Percentiles rank a stretch among this genome's conserved stretches.
Evolutionary conservation across 2,797 vertebrate genomes (phyloP).

Genomic region (Falco concolor): DNA sequence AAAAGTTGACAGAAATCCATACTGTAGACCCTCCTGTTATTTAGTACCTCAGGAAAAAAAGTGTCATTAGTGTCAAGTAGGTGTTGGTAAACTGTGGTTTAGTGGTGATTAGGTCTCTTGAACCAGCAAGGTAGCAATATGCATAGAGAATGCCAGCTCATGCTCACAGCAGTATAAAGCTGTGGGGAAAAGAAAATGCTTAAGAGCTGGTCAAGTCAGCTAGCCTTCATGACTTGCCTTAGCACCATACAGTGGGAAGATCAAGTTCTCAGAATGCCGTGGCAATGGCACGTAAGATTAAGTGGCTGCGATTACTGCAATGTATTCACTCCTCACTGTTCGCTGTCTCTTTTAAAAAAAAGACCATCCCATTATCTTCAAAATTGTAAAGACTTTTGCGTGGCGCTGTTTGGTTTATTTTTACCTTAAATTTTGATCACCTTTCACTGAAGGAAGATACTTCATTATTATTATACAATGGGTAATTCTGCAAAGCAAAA

Average conservation of each 20-base stretch:
- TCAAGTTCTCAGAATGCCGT: neutral
- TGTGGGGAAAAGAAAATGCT: neutral
- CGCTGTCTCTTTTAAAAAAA: neutral
- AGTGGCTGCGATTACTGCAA: neutral
- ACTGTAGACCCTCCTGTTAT: neutral
- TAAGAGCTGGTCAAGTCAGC: neutral
- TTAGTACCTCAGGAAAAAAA: neutral
- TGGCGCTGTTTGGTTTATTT: neutral
- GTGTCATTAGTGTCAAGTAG: neutral
- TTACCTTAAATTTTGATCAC: neutral
- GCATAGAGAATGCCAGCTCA: neutral
- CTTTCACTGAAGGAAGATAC: neutral
- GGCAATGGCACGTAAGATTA: neutral
- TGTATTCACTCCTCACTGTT: neutral
- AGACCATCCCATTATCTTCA: neutral
- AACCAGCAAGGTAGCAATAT: neutral
- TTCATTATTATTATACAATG: neutral
- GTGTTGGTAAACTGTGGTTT: neutral
- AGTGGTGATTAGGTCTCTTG: neutral
- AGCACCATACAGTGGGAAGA: neutral
- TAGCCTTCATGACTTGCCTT: neutral
- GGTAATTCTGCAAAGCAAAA: neutral
- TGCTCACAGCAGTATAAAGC: neutral
- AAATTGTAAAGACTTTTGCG: neutral
- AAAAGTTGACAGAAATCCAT: neutral